Evolutionary conservation across 92 coral and sea anemone species (phyloP), one percentile per base, ranked within the genome.

Genomic region (Palythoa grandis): DNA sequence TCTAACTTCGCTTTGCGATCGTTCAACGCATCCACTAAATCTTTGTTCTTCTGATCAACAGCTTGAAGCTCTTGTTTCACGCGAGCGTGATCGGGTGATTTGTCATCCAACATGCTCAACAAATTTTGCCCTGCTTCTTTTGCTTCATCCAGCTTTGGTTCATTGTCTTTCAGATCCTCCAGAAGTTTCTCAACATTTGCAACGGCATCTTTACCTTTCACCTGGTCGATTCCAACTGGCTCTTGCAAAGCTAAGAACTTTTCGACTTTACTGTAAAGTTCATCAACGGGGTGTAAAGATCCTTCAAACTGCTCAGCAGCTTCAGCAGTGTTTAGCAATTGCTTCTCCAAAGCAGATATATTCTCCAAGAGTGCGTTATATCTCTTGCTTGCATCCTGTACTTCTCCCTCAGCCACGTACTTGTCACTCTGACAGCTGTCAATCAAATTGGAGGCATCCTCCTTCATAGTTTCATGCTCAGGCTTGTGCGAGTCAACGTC

Each of bases 381-480:
- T 13, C 99, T 98, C 88, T 92, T 95, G 84, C 88, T 89, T 23
- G 91, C 83, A 74, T 96, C 99, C 87, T 93, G 92, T 1, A 87
- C 93, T 77, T 95, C 99, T 29, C 99, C 99, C 70, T 95, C 98
- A 15, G 95, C 91, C 24, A 96, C 93, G 85, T 76, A 96, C 84
- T 92, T 92, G 86, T 96, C 99, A 50, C 95, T 94, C 73, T 95
- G 93, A 66, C 98, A 95, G 69, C 91, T 89, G 82, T 95, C 92
- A 52, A 95, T 68, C 12, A 95, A 88, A 68, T 93, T 90, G 48
- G 92, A 84, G 22, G 95, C 91, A 47, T 94, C 92, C 54, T 95
- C 94, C 70, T 92, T 90, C 56, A 94, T 83, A 19, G 88, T 90
- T 74, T 88, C 87, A 20, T 87, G 85, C 76, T 90, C 92, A 58